Evolutionary conservation across 2,797 vertebrate genomes (phyloP).

Genomic region (Oceanodroma leucorhoa): DNA sequence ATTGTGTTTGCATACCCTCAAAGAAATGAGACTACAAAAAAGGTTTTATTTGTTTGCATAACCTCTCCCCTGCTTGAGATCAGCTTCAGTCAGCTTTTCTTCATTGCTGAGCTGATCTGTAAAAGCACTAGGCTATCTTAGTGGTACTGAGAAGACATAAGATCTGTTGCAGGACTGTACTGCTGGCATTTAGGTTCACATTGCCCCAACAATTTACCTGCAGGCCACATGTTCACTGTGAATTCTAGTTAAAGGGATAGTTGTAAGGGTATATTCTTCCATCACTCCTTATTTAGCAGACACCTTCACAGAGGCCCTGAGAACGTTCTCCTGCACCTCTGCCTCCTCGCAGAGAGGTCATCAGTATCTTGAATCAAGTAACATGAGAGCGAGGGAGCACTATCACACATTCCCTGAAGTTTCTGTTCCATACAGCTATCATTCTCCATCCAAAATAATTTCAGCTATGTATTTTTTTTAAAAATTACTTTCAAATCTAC

Average conservation of each 20-base stretch:
- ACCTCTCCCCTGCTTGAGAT: conserved; percentile 29
- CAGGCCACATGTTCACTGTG: neutral
- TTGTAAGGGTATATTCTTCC: neutral
- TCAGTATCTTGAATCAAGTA: neutral
- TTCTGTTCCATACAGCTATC: neutral
- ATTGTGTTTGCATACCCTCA: neutral
- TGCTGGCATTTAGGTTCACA: neutral
- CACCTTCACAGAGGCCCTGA: neutral
- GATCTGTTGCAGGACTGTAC: neutral
- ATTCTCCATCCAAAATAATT: neutral
- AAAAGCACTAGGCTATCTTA: neutral
- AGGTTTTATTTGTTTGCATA: neutral
- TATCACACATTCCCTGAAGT: neutral
- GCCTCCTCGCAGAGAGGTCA: neutral
- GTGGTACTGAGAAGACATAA: neutral
- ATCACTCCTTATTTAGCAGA: neutral
- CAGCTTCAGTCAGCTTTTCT: conserved; percentile 10
- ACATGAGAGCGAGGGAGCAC: neutral
- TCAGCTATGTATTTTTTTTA: neutral
- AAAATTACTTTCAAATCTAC: neutral
- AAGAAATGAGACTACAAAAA: neutral
- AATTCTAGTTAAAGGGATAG: neutral
- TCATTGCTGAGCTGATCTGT: neutral
- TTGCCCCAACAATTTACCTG: neutral
- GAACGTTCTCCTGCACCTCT: neutral